Percentiles rank a stretch among this genome's conserved stretches.
Conservation (phyloP, 2,797 vertebrate species). For the Phalanger gymnotis region DNA sequence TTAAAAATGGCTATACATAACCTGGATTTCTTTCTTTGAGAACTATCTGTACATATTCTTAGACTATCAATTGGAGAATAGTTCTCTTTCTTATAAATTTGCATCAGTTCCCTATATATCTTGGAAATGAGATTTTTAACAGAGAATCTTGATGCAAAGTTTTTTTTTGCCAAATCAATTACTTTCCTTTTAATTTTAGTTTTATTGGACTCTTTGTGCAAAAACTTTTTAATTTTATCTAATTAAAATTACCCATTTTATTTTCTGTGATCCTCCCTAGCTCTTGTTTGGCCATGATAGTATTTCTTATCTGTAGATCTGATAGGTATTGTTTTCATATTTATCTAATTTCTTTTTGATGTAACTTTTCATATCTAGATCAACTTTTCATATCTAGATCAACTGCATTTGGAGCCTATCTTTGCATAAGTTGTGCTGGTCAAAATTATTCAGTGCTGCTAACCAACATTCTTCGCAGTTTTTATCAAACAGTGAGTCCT, state of each 20-base stretch:
- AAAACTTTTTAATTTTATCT: not conserved
- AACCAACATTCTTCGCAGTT: too few relatives aligned
- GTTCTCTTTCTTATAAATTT: not conserved
- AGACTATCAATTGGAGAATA: not conserved
- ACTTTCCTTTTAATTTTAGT: not conserved
- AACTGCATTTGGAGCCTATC: too few relatives aligned
- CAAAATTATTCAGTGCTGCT: too few relatives aligned
- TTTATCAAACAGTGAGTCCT: too few relatives aligned
- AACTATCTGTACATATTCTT: too few relatives aligned
- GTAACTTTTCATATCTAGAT: too few relatives aligned
- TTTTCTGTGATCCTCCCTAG: not conserved
- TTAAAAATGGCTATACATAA: too few relatives aligned
- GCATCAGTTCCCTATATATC: not conserved
- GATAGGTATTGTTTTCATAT: not conserved
- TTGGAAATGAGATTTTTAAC: not conserved
- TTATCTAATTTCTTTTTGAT: not conserved
- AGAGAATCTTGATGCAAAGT: not conserved
- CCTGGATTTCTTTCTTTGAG: too few relatives aligned
- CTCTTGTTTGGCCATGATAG: not conserved
- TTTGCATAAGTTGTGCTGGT: too few relatives aligned
- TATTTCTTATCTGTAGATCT: not conserved
- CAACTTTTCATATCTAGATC: too few relatives aligned
- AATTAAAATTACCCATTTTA: not conserved
- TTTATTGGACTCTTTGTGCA: not conserved
- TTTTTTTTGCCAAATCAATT: not conserved